Conservation (phyloP, 2,797 vertebrate genomes). For the Chanos chanos region DNA sequence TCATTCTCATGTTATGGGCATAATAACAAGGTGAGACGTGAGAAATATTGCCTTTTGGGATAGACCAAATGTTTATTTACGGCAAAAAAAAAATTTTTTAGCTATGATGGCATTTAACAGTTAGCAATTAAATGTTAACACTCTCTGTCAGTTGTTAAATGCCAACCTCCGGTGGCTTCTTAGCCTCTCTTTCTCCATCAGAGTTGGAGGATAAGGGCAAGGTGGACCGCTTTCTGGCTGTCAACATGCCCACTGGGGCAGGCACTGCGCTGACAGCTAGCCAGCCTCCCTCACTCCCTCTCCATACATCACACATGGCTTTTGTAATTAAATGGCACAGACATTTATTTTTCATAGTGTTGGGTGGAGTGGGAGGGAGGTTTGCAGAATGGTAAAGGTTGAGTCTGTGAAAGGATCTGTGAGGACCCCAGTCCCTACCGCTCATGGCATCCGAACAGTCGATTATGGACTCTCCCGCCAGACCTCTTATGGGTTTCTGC, state of each 20-base stretch:
- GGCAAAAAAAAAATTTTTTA: constrained; percentile 21
- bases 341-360: constrained; percentile 24
- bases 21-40: not conserved
- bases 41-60: not conserved
- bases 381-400: constrained; percentile 27
- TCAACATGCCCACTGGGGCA: constrained; percentile 15
- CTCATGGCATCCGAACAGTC: no score
- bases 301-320: constrained; percentile 20
- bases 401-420: constrained; percentile 13
- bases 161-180: constrained; percentile 61
- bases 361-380: constrained; percentile 3
- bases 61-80: not conserved
- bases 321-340: constrained; percentile 34
- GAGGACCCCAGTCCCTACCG: no score
- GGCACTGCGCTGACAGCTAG: not conserved
- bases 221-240: constrained; percentile 7
- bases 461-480: constrained; percentile 42
- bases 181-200: constrained; percentile 23
- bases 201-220: constrained; percentile 31
- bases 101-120: constrained; percentile 68
- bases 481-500: constrained; percentile 51
- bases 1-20: no score
- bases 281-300: not conserved
- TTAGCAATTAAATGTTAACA: constrained; percentile 71
- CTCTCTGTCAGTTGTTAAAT: constrained; percentile 71